Evolutionary conservation across 2,797 vertebrate species (phyloP).

Genomic region (Leucoraja ocellata): DNA sequence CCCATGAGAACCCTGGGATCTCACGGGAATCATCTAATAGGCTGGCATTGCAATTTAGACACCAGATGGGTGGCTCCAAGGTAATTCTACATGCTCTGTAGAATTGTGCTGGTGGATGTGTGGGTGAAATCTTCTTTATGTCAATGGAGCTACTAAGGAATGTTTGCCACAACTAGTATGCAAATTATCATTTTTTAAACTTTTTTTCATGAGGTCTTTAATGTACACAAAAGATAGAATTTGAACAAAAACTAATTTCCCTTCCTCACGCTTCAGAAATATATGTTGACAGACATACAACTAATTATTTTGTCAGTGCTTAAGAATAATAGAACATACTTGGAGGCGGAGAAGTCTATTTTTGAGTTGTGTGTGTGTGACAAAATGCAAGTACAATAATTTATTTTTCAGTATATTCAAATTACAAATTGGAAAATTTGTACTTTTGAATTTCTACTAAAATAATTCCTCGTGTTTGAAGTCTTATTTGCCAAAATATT

Average conservation of each 20-base stretch:
- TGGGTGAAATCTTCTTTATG: not conserved
- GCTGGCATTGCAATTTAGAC: not conserved
- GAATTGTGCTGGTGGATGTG: not conserved
- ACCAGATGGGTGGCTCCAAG: not conserved
- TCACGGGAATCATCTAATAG: not conserved
- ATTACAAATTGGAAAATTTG: not conserved
- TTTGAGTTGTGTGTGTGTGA: not conserved
- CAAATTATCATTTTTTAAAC: not conserved
- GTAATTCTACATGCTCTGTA: not conserved
- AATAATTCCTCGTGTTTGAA: not conserved
- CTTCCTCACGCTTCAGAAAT: not conserved
- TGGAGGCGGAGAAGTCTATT: not conserved
- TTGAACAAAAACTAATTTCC: not conserved
- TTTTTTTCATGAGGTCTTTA: not conserved
- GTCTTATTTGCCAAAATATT: not conserved
- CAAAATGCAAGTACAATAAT: not conserved
- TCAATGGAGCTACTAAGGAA: not conserved
- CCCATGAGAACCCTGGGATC: not conserved
- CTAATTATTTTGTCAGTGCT: slow-evolving; percentile 6
- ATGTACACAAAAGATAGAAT: not conserved
- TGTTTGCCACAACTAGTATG: not conserved
- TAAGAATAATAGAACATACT: not conserved
- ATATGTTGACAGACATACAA: not conserved
- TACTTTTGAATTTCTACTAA: not conserved
- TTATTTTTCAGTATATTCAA: not conserved